These are phyloP conservation scores for Mycetomoellerius zeteki DNA, from an alignment of 1,140 invertebrate genomes.

Conservation along the genomic window DNA sequence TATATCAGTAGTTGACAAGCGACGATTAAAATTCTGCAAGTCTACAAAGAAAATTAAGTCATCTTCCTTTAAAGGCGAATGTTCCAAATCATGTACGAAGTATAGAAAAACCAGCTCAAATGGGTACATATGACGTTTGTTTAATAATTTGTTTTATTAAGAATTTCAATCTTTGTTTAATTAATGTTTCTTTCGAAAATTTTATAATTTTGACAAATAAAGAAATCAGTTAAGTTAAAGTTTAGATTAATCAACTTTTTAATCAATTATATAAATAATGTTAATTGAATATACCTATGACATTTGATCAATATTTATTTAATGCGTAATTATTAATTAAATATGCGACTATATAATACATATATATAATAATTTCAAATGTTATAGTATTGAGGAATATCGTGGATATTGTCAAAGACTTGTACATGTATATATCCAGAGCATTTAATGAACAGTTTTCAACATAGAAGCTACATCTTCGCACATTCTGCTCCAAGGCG, in stretches of 20 bases:
- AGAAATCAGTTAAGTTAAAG: neutral
- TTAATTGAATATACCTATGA: neutral
- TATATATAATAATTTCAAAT: neutral
- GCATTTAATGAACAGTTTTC: neutral
- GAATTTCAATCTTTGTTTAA: neutral
- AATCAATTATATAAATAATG: neutral
- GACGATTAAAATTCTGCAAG: neutral
- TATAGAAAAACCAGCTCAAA: neutral
- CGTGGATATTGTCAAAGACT: neutral
- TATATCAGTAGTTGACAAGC: neutral
- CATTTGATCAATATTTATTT: neutral
- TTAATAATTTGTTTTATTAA: neutral
- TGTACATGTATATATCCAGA: neutral
- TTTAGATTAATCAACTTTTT: neutral
- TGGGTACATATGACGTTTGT: slow-evolving; percentile 10
- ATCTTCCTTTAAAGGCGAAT: neutral
- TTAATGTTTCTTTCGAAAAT: neutral
- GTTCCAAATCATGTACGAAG: slow-evolving; percentile 46
- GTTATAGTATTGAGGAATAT: neutral
- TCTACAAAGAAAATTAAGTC: neutral
- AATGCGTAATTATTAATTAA: neutral
- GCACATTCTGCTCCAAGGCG: neutral
- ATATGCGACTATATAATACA: neutral
- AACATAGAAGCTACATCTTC: neutral
- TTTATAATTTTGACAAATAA: neutral